phyloP scores from a whole-genome alignment of 2,113 vertebrate genomes.

The Ovis canadensis region DNA sequence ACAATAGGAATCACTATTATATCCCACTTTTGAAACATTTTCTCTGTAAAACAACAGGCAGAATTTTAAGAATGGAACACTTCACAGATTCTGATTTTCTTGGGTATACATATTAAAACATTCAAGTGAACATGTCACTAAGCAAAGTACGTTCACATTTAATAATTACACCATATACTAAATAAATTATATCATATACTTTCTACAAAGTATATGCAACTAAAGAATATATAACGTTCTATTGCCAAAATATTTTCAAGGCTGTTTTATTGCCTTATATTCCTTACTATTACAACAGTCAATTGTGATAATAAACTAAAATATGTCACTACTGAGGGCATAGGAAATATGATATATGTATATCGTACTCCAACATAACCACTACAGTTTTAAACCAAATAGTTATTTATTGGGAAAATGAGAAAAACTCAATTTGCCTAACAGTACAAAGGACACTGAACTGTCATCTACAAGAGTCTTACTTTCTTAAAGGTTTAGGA shows the following conservation, averaged over 20 bases:
- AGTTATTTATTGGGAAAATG: not conserved
- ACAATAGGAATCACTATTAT: not conserved
- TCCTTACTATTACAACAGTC: not conserved
- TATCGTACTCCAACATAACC: not conserved
- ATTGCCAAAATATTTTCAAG: slow-evolving; percentile 26
- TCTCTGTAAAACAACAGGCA: not conserved
- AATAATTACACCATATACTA: slow-evolving; percentile 15
- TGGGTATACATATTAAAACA: not conserved
- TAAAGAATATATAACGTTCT: not conserved
- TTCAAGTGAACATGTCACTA: not conserved
- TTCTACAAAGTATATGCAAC: slow-evolving; percentile 3
- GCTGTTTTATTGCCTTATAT: not conserved
- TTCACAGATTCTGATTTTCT: slow-evolving; percentile 8
- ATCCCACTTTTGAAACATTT: not conserved
- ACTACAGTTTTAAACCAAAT: not conserved
- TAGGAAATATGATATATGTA: not conserved
- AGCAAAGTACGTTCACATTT: not conserved
- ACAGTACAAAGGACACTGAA: not conserved
- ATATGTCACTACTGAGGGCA: not conserved
- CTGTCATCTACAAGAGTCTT: not conserved
- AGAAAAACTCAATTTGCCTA: not conserved
- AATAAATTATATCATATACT: not conserved
- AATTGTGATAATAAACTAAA: not conserved
- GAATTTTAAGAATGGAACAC: slow-evolving; percentile 31
- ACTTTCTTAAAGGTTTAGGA: not conserved